Percentiles rank a stretch among this genome's conserved stretches.
phyloP scores from a whole-genome alignment of 2,797 vertebrate species.

The Tolypeutes matacus region DNA sequence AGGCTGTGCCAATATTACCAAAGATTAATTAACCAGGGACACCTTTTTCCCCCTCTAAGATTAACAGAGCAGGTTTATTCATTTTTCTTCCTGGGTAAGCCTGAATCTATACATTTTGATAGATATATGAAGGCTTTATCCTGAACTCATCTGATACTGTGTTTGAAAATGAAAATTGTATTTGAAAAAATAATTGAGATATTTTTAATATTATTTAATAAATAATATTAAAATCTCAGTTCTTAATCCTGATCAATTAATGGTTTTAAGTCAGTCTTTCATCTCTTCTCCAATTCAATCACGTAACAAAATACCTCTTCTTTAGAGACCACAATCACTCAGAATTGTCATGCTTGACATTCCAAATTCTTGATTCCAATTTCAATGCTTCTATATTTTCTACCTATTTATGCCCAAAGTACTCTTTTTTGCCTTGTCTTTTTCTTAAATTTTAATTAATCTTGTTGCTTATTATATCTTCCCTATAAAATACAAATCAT shows the following conservation, averaged over 20 bases:
- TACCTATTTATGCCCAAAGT: neutral
- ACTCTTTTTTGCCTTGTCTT: neutral
- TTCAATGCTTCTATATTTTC: neutral
- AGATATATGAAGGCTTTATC: neutral
- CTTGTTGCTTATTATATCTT: neutral
- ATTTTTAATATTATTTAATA: no score
- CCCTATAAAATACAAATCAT: neutral
- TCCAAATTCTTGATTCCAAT: neutral
- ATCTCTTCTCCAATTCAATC: conserved; percentile 15
- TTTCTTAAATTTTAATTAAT: neutral
- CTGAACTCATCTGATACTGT: neutral
- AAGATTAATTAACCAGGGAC: neutral
- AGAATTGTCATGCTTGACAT: neutral
- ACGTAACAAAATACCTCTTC: neutral
- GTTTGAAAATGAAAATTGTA: neutral
- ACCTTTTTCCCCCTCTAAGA: neutral
- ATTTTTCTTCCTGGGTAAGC: neutral
- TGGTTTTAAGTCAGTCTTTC: neutral
- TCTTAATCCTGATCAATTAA: neutral
- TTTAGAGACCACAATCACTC: neutral
- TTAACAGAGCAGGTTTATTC: neutral
- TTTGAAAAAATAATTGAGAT: neutral
- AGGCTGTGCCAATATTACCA: neutral
- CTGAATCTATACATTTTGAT: neutral
- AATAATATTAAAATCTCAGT: neutral